Evolutionary conservation across 2,888 invertebrate genomes (phyloP), one percentile per base, ranked within the genome.

Genomic region (Pandemis corylana): DNA sequence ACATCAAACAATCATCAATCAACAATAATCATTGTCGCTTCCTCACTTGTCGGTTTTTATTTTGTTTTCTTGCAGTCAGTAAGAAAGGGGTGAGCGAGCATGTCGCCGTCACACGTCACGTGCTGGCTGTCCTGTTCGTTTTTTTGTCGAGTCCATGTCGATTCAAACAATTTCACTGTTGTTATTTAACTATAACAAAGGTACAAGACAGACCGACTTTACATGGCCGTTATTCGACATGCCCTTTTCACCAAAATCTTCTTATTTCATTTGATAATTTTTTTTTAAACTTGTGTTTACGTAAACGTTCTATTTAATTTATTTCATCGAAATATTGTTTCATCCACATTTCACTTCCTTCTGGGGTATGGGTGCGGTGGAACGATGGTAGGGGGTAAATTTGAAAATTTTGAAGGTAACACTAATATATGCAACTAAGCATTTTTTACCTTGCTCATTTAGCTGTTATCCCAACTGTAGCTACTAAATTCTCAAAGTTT

Each of bases 351-450:
- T 67, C 66, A 75, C 46, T 70, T 70, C 71, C 71, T 77, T 79
- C 77, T 77, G 81, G 76, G 78, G 77, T 80, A 61, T 42, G 82
- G 82, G 87, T 89, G 89, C 86, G 80, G 80, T 85, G 85, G 83
- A 80, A 81, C 80, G 79, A 85, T 85, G 84, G 41, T 73, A 68
- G 78, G 83, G 81, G 81, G 78, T 77, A 76, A 76, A 77, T 74
- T 80, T 76, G 80, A 83, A 80, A 87, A 85, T 82, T 85, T 83
- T 85, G 83, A 86, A 83, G 79, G 81, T 65, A 80, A 87, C 86
- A 86, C 89, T 90, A 90, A 87, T 84, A 80, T 79, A 90, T 90
- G 90, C 89, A 89, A 87, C 85, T 83, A 90, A 89, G 88, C 87
- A 84, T 85, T 81, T 66, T 41, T 49, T 49, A 89, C 89, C 76